These are phyloP conservation scores for Clivina fossor DNA, from an alignment of 2,888 invertebrate species.

Conservation along the genomic window DNA sequence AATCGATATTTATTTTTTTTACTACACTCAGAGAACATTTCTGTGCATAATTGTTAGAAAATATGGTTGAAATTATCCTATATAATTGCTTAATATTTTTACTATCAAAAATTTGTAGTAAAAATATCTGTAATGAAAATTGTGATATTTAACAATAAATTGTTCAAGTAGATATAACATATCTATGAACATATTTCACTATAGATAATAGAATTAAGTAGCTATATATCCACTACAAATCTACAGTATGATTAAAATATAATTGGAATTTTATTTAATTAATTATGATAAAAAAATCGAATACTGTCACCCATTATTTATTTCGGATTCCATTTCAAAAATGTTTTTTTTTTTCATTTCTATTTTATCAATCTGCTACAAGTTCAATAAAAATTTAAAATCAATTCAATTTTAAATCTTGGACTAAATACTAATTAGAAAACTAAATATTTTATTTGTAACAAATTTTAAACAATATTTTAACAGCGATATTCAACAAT, in stretches of 20 bases:
- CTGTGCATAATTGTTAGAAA: no score
- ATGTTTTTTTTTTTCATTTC: conserved; percentile 14
- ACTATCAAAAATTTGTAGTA: no score
- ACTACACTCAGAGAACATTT: no score
- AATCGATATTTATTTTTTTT: no score
- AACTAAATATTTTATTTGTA: not conserved
- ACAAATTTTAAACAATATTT: not conserved
- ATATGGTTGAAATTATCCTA: no score
- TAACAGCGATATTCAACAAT: not conserved
- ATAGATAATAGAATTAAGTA: no score
- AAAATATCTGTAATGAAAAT: no score
- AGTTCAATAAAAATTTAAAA: not conserved
- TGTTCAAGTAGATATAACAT: no score
- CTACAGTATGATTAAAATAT: conserved; percentile 25
- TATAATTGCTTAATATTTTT: no score
- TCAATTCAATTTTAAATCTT: not conserved
- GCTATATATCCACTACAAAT: conserved; percentile 13
- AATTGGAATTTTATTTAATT: conserved; percentile 18
- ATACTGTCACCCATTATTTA: conserved; percentile 31
- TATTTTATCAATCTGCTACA: conserved; percentile 22
- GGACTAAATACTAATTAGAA: not conserved
- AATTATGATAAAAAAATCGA: conserved; percentile 32
- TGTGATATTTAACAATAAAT: no score
- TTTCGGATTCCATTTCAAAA: conserved; percentile 33
- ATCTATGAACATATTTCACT: no score